These are phyloP conservation scores for Automeris io DNA, from an alignment of 2,888 invertebrate species.

Conservation along the genomic window DNA sequence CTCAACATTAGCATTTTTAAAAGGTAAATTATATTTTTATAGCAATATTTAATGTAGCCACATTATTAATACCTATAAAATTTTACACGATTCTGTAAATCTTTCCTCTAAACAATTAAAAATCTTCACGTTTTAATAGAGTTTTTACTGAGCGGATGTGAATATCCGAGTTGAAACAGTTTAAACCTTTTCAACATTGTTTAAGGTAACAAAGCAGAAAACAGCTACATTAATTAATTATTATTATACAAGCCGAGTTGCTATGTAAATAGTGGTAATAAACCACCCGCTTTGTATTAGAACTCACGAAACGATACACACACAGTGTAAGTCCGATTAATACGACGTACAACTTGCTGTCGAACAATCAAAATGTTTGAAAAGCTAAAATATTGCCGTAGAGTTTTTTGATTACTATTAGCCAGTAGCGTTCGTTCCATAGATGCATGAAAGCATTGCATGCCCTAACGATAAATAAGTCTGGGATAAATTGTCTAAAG, in stretches of 20 bases:
- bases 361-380: background rate
- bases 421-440: no score
- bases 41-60: background rate
- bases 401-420: no score
- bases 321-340: conserved; percentile 12
- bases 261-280: conserved; percentile 46
- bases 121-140: background rate
- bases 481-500: no score
- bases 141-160: background rate
- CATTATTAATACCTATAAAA: background rate
- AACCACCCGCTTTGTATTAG: conserved; percentile 37
- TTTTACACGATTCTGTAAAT: background rate
- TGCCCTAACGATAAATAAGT: no score
- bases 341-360: background rate
- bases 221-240: conserved; percentile 48
- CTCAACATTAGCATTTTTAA: no score
- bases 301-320: conserved; percentile 23
- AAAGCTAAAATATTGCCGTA: no score
- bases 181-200: conserved; percentile 17
- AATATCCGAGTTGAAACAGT: background rate
- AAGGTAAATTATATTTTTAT: background rate
- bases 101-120: background rate
- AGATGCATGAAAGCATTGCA: no score
- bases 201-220: conserved; percentile 29
- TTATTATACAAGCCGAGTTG: conserved; percentile 32